Conservation (phyloP, 2,888 invertebrate genomes). For the Osedax frankpressi region DNA sequence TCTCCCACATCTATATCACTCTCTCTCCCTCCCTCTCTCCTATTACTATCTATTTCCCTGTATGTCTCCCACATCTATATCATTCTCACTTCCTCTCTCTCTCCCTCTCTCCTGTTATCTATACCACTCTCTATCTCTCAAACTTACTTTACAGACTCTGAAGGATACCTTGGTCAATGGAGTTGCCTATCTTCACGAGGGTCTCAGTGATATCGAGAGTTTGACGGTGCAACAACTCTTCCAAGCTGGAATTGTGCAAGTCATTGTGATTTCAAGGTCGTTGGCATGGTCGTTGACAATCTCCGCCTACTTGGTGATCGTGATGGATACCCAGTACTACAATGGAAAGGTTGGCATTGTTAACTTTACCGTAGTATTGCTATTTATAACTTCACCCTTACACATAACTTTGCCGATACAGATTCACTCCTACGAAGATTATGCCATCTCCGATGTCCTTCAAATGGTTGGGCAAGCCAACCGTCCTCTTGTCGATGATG, state of each 20-base stretch:
- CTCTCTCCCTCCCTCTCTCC: no score
- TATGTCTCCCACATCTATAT: no score
- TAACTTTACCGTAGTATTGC: not conserved
- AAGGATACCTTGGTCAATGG: conserved; percentile 84
- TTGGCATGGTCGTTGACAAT: conserved; percentile 81
- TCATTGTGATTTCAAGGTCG: conserved; percentile 79
- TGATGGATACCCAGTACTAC: conserved; percentile 89
- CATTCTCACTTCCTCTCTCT: no score
- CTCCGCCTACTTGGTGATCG: conserved; percentile 79
- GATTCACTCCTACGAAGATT: conserved; percentile 73
- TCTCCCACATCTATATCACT: no score
- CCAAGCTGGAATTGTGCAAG: conserved; percentile 73
- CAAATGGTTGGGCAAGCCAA: conserved; percentile 97
- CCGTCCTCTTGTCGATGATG: conserved; percentile 76
- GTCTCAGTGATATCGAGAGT: conserved; percentile 69
- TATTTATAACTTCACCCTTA: not conserved
- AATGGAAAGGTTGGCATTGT: conserved; percentile 55
- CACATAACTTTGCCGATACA: conserved; percentile 22
- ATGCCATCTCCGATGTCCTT: conserved; percentile 86
- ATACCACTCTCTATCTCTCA: not conserved
- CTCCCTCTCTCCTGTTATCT: not conserved
- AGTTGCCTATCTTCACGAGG: conserved; percentile 93
- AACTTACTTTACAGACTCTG: conserved; percentile 55
- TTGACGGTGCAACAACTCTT: conserved; percentile 83
- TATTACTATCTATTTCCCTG: no score